Evolutionary conservation across 2,113 vertebrate genomes (phyloP), one percentile per base, ranked within the genome.

Genomic region (Callopanchax toddi): DNA sequence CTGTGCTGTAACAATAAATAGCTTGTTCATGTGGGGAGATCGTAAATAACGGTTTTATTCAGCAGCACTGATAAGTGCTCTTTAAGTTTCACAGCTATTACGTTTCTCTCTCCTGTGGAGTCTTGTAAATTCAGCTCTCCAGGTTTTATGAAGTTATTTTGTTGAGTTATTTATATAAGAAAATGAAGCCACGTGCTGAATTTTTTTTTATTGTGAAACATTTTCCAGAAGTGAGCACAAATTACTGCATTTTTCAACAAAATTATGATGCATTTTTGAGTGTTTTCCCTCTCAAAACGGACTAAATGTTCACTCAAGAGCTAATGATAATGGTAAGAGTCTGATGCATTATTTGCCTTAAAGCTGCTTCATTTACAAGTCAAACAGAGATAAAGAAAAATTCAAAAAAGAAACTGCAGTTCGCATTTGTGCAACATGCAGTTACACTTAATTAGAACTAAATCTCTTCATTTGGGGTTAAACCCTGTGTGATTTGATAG

Each of bases 81-180:
- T 54, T 56, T 76, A 66, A 40, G 26, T 68, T 72, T 84, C 50
- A 71, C 60, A 56, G 60, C 42, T 44, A 34, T 71, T 67, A 55
- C 0, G 17, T 53, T 61, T 59, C 48, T 65, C 46, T 71, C 54
- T 60, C 39, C 49, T 34, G 48, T 43, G 34, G 16, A 39, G 45
- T 12, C 15, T 60, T 50, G 61, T 51, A 67, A 76, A 59, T 15
- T 1, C 17, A 78, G 48, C 54, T 44, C 20, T 68, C 12, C 2
- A 15, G 51, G 37, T 36, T 69, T 69, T 61, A 45, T 71, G 18
- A 73, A 42, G 40, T 42, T 52, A 17, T 74, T 62, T 62, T 64
- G 57, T 60, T 78, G 17, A 64, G 42, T 10, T 44, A 57, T 67
- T 72, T 29, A 22, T 29, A 22, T 23, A n/a, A 42, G 48, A 45